Conservation (phyloP, 2,888 invertebrate genomes). For the Ferdinandea cuprea region DNA sequence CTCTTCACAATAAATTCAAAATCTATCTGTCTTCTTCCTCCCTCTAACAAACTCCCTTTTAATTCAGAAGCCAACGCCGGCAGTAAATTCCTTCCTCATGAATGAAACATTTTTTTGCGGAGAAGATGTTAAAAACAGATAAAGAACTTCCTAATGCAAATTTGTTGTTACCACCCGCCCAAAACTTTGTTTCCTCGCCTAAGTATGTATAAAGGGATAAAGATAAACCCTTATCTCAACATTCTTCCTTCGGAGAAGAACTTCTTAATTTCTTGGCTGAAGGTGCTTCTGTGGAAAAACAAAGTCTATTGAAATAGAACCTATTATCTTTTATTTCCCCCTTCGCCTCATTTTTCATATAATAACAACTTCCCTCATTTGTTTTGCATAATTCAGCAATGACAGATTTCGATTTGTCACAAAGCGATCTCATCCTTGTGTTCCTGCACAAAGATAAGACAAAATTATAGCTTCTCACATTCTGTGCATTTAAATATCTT, state of each 20-base stretch:
- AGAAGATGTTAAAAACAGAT: neutral
- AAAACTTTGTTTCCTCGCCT: neutral
- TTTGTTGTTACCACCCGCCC: neutral
- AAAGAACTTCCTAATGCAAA: constrained; percentile 7
- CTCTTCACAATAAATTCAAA: neutral
- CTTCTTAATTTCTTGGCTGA: neutral
- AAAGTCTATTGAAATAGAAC: neutral
- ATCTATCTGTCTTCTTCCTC: neutral
- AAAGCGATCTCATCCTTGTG: neutral
- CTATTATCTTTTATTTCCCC: constrained; percentile 28
- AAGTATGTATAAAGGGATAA: neutral
- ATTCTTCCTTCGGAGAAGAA: neutral
- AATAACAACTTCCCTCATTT: constrained; percentile 36
- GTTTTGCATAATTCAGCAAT: constrained; percentile 40
- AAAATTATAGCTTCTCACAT: constrained; percentile 21
- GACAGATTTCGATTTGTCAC: constrained; percentile 45
- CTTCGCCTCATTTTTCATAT: constrained; percentile 2
- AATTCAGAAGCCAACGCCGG: neutral
- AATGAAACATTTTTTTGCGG: neutral
- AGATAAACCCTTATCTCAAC: neutral
- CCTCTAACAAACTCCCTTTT: neutral
- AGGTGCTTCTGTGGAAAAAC: neutral
- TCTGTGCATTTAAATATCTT: constrained; percentile 13
- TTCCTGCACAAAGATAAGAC: constrained; percentile 21
- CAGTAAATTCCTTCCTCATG: neutral